Evolutionary conservation across 2,888 invertebrate species (phyloP), one percentile per base, ranked within the genome.

Genomic region (Eudasyphora cyanicolor): DNA sequence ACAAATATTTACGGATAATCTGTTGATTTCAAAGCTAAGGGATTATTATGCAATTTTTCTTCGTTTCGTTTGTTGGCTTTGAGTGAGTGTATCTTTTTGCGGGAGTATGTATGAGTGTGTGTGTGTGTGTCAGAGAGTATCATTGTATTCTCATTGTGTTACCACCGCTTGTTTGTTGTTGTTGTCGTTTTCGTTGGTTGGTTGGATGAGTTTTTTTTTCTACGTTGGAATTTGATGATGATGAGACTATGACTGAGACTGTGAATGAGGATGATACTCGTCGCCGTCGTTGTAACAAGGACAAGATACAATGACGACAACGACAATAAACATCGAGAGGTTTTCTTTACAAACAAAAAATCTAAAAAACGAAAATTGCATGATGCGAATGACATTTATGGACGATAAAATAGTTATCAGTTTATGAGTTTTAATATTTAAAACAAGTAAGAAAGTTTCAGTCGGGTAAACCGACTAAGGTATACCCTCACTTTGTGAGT

Each of bases 1-100:
- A 89, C 87, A 90, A 90, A 90, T 90, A 89, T 90, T 90, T 89
- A 90, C 89, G 89, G 90, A 90, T 90, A 90, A 90, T 90, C 90
- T 89, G 87, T 87, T 88, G 89, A 89, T 89, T 89, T 90, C 89
- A 90, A 90, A 89, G 89, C 89, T 89, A 89, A 89, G 87, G 89
- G 90, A 90, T 90, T 90, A 90, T 90, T 89, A 89, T 90, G 90
- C 89, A 90, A 90, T 89, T 90, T 90, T 89, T 90, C 89, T 87
- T 87, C 88, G 86, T 86, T 88, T 87, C 89, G n/a, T n/a, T 86
- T 87, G 86, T 88, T 88, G 87, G 14, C 60, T 60, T 29, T 21
- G 54, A 54, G 10, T 21, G 54, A 54, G 10, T 54, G 21, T 32
- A 8, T 6, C 32, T 8, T n/a, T n/a, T n/a, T n/a, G n/a, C n/a